These are phyloP conservation scores for Agrochola lychnidis DNA, from an alignment of 2,888 invertebrate species.

Conservation along the genomic window DNA sequence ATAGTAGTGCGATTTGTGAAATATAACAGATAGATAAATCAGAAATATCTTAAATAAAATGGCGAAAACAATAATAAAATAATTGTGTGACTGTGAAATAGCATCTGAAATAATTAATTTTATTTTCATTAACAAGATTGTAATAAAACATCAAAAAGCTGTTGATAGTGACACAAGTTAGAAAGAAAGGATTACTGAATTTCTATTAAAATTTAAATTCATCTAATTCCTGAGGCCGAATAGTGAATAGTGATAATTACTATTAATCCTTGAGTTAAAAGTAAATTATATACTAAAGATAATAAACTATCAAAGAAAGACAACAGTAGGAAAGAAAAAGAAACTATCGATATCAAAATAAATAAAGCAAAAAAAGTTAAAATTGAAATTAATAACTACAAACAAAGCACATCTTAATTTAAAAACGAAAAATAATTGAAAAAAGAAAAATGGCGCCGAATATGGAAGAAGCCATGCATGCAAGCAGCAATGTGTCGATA, in stretches of 20 bases:
- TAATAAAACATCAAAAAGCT: slow-evolving; percentile 27
- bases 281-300: slow-evolving; percentile 11
- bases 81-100: slow-evolving; percentile 59
- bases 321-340: background rate
- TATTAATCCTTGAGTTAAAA: slow-evolving; percentile 36
- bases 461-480: slow-evolving; percentile 19
- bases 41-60: slow-evolving; percentile 20
- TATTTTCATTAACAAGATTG: slow-evolving; percentile 58
- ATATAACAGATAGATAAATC: slow-evolving; percentile 14
- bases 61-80: slow-evolving; percentile 29
- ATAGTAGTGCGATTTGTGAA: slow-evolving; percentile 38
- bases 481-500: slow-evolving; percentile 30
- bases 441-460: slow-evolving; percentile 59
- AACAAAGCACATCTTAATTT: background rate
- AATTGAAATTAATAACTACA: background rate
- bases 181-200: slow-evolving; percentile 33
- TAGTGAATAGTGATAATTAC: slow-evolving; percentile 24
- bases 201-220: slow-evolving; percentile 28
- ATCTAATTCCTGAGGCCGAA: background rate
- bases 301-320: background rate
- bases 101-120: slow-evolving; percentile 51
- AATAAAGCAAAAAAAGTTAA: background rate
- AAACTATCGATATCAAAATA: background rate
- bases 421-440: background rate
- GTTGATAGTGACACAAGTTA: background rate